Conservation (phyloP, 2,888 invertebrate genomes). For the Drosophila borealis region DNA sequence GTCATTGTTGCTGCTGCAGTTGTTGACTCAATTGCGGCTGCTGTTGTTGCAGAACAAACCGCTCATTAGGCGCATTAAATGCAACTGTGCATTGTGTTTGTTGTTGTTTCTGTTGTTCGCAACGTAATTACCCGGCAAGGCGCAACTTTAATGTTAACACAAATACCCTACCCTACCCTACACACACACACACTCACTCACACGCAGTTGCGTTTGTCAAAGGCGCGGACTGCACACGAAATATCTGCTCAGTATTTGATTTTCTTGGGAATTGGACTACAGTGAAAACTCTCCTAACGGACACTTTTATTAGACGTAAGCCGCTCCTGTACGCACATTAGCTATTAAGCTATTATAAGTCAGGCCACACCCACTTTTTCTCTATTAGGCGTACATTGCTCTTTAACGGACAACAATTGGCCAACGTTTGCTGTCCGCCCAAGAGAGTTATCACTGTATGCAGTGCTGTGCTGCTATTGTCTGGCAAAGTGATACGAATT, state of each 20-base stretch:
- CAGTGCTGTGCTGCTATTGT: too few species aligned
- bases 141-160: conserved; percentile 66
- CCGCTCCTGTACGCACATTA: too few species aligned
- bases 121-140: conserved; percentile 66
- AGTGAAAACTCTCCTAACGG: too few species aligned
- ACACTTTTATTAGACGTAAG: too few species aligned
- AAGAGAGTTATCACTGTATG: too few species aligned
- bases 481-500: too few species aligned
- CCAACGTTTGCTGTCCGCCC: too few species aligned
- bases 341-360: too few species aligned
- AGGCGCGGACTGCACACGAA: conserved; percentile 6
- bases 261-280: too few species aligned
- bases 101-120: conserved; percentile 23
- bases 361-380: too few species aligned
- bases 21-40: conserved; percentile 27
- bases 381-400: too few species aligned
- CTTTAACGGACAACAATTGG: too few species aligned
- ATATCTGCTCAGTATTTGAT: background rate
- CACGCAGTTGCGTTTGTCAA: conserved; percentile 5
- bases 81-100: conserved; percentile 61
- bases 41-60: conserved; percentile 75
- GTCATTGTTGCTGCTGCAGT: conserved; percentile 18
- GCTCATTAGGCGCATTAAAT: conserved; percentile 74
- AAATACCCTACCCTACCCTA: conserved; percentile 39
- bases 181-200: conserved; percentile 17